Base-by-base conservation (phyloP, 2,113 vertebrate genomes). In the Spizaetus ornatus region DNA sequence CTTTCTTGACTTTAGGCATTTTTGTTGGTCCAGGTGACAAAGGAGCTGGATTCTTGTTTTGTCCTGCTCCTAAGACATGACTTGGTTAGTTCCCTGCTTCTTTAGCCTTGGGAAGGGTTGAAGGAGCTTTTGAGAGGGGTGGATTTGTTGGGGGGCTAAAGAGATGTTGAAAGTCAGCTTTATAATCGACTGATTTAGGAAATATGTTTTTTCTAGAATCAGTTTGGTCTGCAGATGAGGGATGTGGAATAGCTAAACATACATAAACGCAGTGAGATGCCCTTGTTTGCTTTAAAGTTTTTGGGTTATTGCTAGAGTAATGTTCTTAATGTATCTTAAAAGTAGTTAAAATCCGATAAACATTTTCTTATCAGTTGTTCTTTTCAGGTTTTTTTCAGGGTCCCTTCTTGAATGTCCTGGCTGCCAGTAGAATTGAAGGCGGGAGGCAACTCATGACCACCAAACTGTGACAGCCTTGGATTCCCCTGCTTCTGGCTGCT, bases 361-460 rank as follows among this genome's bases (percentile, higher is more conserved):
- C 11, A 8, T 93, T 84, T 91, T 86, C 91, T 93, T 42, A 96
- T 13, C 32, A 17, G 23, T 48, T 88, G 19, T 70, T 94, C 27
- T 16, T 71, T 62, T 85, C 71, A 56, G 91, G 48, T 73, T 26
- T 66, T 92, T 91, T 96, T 84, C 80, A 97, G 96, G 79, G 93
- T 77, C 88, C 69, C 80, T 77, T 55, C 72, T 86, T 95, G 96
- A 90, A 97, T 66, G 69, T 38, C 55, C 78, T 48, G 80, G 85
- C 89, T 97, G 65, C 74, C 61, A 61, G 73, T 17, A 91, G 90
- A 84, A 85, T 56, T 3, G 15, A 93, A 94, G 71, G 82, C 15
- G 1, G 79, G 91, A 96, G 94, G 55, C 43, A 48, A 48, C 93
- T 93, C 81, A 96, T 98, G 94, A 96, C 53, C 96, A 86, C 80